phyloP scores from a whole-genome alignment of 2,888 invertebrate genomes.

The Mimachlamys varia region DNA sequence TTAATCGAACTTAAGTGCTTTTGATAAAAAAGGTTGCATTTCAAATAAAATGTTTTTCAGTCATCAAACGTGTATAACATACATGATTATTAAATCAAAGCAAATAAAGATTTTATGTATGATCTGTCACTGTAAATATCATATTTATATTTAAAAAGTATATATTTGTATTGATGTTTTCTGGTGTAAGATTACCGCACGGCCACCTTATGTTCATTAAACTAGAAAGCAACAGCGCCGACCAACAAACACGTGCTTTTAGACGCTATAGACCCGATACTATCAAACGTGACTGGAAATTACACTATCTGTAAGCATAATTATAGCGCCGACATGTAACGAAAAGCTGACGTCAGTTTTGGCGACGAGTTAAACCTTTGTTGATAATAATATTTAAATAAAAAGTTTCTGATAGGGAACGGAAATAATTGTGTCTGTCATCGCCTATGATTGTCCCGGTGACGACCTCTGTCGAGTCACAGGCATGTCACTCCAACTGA shows the following conservation, averaged over 20 bases:
- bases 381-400: not conserved
- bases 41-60: not conserved
- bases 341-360: slow-evolving; percentile 8
- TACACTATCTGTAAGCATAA: slow-evolving; percentile 20
- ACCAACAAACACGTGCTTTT: not conserved
- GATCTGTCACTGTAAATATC: not conserved
- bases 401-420: not conserved
- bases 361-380: not conserved
- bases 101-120: not conserved
- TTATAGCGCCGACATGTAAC: not conserved
- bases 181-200: not conserved
- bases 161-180: not conserved
- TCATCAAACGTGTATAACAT: not conserved
- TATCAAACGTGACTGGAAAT: slow-evolving; percentile 12
- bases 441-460: not conserved
- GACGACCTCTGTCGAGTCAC: not conserved
- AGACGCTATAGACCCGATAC: not conserved
- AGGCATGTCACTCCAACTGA: slow-evolving; percentile 6
- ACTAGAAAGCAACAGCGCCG: not conserved
- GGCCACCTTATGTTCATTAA: not conserved
- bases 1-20: not conserved
- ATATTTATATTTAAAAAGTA: not conserved
- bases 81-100: not conserved
- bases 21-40: not conserved
- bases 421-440: not conserved